A percentile compares a stretch with the other conserved stretches of the same genome.
Evolutionary conservation across 2,797 vertebrate genomes (phyloP).

Genomic region (Eremophila alpestris): DNA sequence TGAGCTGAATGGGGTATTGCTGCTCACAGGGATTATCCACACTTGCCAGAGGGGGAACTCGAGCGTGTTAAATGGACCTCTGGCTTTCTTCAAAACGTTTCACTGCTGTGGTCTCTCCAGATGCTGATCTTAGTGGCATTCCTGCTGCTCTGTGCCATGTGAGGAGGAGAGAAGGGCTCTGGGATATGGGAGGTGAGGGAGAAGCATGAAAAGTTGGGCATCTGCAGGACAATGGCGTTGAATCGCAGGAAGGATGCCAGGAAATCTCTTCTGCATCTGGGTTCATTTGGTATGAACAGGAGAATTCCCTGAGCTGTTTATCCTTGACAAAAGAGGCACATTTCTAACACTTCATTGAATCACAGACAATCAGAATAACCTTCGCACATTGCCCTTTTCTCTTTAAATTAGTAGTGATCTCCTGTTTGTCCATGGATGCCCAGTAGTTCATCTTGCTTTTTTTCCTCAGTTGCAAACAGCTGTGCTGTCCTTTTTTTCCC

Average conservation of each 20-base stretch:
- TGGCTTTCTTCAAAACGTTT: not conserved
- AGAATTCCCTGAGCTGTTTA: slow-evolving; percentile 29
- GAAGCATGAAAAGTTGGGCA: not conserved
- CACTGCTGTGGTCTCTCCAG: not conserved
- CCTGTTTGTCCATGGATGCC: slow-evolving; percentile 23
- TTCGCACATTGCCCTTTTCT: slow-evolving; percentile 45
- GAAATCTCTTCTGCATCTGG: slow-evolving; percentile 9
- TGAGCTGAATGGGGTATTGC: not conserved
- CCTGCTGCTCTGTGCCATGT: accelerated
- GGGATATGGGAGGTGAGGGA: not conserved
- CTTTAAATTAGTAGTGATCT: slow-evolving; percentile 36
- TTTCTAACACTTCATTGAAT: slow-evolving; percentile 43
- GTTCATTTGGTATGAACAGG: not conserved
- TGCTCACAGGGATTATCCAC: not conserved
- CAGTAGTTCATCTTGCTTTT: slow-evolving; percentile 27
- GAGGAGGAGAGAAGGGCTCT: not conserved
- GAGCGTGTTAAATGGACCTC: not conserved
- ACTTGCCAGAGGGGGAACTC: not conserved
- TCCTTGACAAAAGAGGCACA: slow-evolving; percentile 27
- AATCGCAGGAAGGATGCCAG: not conserved
- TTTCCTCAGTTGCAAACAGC: slow-evolving; percentile 8
- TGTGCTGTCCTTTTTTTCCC: not conserved
- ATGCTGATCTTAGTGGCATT: not conserved
- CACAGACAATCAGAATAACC: slow-evolving; percentile 38
- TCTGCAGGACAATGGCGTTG: not conserved